Evolutionary conservation across 2,888 invertebrate genomes (phyloP).

Genomic region (Meteorus colon): DNA sequence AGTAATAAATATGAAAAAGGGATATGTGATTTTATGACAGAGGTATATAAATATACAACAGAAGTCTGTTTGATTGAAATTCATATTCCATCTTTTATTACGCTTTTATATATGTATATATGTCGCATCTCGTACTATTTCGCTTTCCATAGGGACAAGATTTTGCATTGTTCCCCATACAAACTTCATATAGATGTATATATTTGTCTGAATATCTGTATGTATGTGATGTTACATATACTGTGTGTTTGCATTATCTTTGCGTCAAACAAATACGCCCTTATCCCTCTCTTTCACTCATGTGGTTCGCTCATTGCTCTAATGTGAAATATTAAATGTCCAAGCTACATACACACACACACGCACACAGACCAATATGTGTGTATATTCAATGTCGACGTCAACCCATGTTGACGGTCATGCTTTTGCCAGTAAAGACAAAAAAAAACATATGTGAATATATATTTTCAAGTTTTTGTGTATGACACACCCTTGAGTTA

Average conservation of each 20-base stretch:
- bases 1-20: neutral
- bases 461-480: neutral
- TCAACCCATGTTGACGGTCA: constrained; percentile 11
- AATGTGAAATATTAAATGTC: constrained; percentile 51
- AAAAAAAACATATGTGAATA: neutral
- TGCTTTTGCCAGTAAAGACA: neutral
- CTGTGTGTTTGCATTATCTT: constrained; percentile 27
- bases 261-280: constrained; percentile 47
- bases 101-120: constrained; percentile 6
- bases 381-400: neutral
- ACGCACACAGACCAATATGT: neutral
- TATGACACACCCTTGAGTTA: neutral
- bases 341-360: neutral
- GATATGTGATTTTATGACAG: neutral
- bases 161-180: constrained; percentile 26
- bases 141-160: constrained; percentile 30
- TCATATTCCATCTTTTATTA: constrained; percentile 38
- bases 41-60: neutral
- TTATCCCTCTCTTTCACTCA: constrained; percentile 24
- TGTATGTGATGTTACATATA: neutral
- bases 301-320: constrained; percentile 41
- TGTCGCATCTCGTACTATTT: constrained; percentile 15
- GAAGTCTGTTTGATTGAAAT: constrained; percentile 36
- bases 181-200: neutral
- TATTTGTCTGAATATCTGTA: neutral